A percentile compares a stretch with the other conserved stretches of the same genome.
These are phyloP conservation scores for Acanthosepion esculentum DNA, from an alignment of 2,888 invertebrate genomes.

Conservation along the genomic window DNA sequence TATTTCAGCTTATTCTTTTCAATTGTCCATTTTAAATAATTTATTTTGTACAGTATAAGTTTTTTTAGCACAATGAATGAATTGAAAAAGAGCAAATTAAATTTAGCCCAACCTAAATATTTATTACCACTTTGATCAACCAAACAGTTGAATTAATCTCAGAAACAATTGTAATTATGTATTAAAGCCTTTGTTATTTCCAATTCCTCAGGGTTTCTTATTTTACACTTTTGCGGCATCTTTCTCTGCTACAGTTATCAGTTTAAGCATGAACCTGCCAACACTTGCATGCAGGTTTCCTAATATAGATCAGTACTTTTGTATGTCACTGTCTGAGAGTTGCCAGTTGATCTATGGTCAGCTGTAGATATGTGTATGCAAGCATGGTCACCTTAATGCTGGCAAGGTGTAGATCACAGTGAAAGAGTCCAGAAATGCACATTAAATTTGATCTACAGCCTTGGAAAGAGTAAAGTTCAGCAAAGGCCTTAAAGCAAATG, in stretches of 20 bases:
- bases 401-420: not conserved
- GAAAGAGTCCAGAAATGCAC: not conserved
- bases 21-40: too few species aligned
- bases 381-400: not conserved
- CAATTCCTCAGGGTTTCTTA: not conserved
- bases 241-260: not conserved
- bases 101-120: not conserved
- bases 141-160: not conserved
- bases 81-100: too few species aligned
- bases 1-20: too few species aligned
- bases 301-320: not conserved
- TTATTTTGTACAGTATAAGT: too few species aligned
- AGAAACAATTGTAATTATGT: not conserved
- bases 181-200: not conserved
- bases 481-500: not conserved
- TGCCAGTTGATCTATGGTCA: not conserved
- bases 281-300: not conserved
- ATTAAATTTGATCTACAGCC: not conserved
- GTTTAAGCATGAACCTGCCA: constrained; percentile 17
- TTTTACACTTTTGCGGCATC: not conserved
- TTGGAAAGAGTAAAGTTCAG: constrained; percentile 8
- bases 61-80: too few species aligned
- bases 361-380: not conserved
- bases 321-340: not conserved
- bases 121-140: not conserved